Conservation (phyloP, 1,140 invertebrate genomes). For the Neodiprion fabricii region DNA sequence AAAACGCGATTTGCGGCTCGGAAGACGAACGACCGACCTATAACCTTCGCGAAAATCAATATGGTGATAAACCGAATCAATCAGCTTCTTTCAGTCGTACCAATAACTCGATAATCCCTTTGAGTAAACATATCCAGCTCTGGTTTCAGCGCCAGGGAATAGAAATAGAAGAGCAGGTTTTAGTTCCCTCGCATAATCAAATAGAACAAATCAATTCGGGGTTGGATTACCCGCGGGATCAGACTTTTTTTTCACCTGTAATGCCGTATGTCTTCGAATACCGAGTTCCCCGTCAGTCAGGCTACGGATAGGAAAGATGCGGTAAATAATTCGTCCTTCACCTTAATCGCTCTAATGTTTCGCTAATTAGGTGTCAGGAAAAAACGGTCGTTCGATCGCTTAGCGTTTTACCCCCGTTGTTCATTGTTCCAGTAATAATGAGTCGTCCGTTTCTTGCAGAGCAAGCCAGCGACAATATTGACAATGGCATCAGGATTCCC, state of each 20-base stretch:
- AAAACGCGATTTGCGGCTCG: too few relatives aligned
- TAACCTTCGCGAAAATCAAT: background rate
- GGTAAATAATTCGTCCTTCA: slow-evolving; percentile 5
- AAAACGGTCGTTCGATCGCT: background rate
- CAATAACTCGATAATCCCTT: slow-evolving; percentile 2
- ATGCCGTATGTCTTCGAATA: background rate
- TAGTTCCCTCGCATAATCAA: background rate
- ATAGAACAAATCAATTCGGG: background rate
- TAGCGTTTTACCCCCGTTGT: background rate
- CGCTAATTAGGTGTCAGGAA: background rate
- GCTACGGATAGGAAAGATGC: background rate
- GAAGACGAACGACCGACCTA: too few relatives aligned
- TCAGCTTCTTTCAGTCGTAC: background rate
- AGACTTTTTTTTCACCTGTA: background rate
- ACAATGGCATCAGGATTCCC: slow-evolving; percentile 56
- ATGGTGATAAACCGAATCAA: background rate
- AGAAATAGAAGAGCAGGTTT: background rate
- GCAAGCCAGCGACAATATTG: background rate
- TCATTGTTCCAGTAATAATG: background rate
- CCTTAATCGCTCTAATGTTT: background rate
- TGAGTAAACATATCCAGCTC: background rate
- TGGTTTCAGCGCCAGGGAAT: background rate
- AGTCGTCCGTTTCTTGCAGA: background rate
- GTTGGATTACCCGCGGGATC: background rate
- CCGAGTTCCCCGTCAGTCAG: background rate